A percentile compares a stretch with the other conserved stretches of the same genome.
Conservation (phyloP, 1,140 invertebrate genomes). For the Hypothenemus hampei region DNA sequence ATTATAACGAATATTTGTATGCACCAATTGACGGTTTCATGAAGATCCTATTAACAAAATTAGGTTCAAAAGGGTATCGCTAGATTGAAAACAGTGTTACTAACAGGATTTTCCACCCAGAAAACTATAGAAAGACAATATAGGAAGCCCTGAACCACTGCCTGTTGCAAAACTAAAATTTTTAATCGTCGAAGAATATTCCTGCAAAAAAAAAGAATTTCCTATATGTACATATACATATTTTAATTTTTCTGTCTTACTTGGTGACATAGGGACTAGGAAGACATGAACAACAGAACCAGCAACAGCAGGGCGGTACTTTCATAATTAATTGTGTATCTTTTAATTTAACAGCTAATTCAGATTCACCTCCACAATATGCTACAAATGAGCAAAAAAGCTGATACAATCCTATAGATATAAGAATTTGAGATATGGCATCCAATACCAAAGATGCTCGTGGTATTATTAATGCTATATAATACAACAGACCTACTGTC, state of each 20-base stretch:
- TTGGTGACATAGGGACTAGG: slow-evolving; percentile 48
- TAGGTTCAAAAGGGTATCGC: background rate
- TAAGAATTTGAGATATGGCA: slow-evolving; percentile 56
- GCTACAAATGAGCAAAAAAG: slow-evolving; percentile 55
- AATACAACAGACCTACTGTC: slow-evolving; percentile 53
- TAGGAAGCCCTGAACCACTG: slow-evolving; percentile 53
- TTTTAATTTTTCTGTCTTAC: slow-evolving; percentile 46
- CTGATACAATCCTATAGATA: slow-evolving; percentile 59
- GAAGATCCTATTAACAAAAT: slow-evolving; percentile 51
- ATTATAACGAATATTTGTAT: slow-evolving; percentile 54
- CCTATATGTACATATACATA: no score
- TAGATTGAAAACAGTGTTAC: background rate
- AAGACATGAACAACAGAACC: slow-evolving; percentile 55
- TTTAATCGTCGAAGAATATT: slow-evolving; percentile 34
- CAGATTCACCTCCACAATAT: slow-evolving; percentile 55
- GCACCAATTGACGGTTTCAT: slow-evolving; percentile 55
- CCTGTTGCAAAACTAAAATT: slow-evolving; percentile 55
- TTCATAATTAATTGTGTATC: slow-evolving; percentile 49
- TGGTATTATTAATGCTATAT: slow-evolving; percentile 55
- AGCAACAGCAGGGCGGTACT: slow-evolving; percentile 58
- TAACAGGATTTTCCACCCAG: slow-evolving; percentile 59
- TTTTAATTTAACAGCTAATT: slow-evolving; percentile 51
- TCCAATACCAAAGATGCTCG: slow-evolving; percentile 56
- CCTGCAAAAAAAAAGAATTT: slow-evolving; percentile 32
- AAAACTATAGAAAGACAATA: slow-evolving; percentile 53